Evolutionary conservation across 2,113 vertebrate species (phyloP), one percentile per base, ranked within the genome.

Genomic region (Solea solea): DNA sequence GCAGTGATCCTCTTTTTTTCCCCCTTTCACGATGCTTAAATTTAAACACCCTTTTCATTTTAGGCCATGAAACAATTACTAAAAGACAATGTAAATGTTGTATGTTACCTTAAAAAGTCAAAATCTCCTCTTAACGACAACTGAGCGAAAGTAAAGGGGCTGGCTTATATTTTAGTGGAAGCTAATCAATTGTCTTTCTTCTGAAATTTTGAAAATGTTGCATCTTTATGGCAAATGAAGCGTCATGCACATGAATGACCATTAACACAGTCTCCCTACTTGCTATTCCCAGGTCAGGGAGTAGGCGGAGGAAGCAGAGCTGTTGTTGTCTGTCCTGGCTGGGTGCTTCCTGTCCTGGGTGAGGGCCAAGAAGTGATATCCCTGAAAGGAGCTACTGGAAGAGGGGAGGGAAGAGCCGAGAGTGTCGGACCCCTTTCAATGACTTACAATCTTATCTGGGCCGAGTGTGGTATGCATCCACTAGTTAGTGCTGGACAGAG

Each of bases 291-390:
- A 76, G 54, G 15, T 46, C 53, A 40, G 60, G 49, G 59, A 74
- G 41, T 65, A 46, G 80, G 51, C 42, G 52, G 58, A 68, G 82
- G 76, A 86, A 86, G 81, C 68, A 34, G 67, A 89, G 78, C 72
- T 78, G 67, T 82, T 76, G 75, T 88, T 78, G 71, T 84, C 63
- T 79, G 34, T 73, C 75, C 72, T 21, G 8, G 61, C 72, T 55
- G 84, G 90, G 82, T 82, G 82, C 90, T 92, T 93, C 91, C 91
- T 90, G 82, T 85, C 65, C 82, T 82, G 90, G 89, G 82, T 87
- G 39, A 54, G 78, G 64, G 78, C 72, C 69, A 67, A 76, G 76
- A 65, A 49, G 72, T 79, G 91, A 93, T 91, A 92, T 90, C 87
- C 80, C 85, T 88, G 82, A 87, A 89, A 88, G 87, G 91, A 92